Conservation (phyloP, 1,140 invertebrate genomes). For the Nomia melanderi region DNA sequence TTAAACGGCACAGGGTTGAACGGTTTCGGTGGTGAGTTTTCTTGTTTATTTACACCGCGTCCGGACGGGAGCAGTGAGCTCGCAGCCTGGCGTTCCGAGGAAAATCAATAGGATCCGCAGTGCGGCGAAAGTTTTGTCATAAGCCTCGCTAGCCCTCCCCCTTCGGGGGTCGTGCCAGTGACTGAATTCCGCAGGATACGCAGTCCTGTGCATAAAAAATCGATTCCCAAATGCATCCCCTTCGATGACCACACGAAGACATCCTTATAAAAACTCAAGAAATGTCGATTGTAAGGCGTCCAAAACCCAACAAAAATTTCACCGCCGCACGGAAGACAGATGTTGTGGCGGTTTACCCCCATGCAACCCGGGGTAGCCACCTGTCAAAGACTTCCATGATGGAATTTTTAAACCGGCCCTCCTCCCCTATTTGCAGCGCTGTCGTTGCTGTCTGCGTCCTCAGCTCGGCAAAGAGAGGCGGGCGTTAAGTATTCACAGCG, state of each 20-base stretch:
- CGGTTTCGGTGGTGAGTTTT: constrained; percentile 40
- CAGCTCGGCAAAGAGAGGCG: not conserved
- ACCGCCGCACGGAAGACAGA: constrained; percentile 61
- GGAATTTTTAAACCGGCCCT: constrained; percentile 74
- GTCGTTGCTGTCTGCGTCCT: not conserved
- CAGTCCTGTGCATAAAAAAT: not conserved
- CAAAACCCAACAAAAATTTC: constrained; percentile 58
- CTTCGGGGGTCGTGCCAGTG: not conserved
- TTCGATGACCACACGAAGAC: not conserved
- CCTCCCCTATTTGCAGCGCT: constrained; percentile 12
- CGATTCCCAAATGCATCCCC: not conserved
- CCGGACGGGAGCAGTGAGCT: constrained; percentile 54
- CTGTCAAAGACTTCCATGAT: constrained; percentile 73
- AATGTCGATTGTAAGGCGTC: not conserved
- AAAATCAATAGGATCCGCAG: constrained; percentile 81
- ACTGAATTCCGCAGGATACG: not conserved
- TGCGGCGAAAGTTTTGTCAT: constrained; percentile 78
- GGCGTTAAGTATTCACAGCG: not conserved
- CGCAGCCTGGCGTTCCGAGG: constrained; percentile 55
- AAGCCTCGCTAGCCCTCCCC: constrained; percentile 27
- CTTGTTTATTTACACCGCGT: constrained; percentile 76
- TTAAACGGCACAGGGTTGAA: not conserved
- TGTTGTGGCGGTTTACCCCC: constrained; percentile 65
- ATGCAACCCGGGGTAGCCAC: constrained; percentile 54
- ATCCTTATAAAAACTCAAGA: fast-evolving